These are phyloP conservation scores for Perca flavescens DNA, from an alignment of 2,113 vertebrate species.

Conservation along the genomic window DNA sequence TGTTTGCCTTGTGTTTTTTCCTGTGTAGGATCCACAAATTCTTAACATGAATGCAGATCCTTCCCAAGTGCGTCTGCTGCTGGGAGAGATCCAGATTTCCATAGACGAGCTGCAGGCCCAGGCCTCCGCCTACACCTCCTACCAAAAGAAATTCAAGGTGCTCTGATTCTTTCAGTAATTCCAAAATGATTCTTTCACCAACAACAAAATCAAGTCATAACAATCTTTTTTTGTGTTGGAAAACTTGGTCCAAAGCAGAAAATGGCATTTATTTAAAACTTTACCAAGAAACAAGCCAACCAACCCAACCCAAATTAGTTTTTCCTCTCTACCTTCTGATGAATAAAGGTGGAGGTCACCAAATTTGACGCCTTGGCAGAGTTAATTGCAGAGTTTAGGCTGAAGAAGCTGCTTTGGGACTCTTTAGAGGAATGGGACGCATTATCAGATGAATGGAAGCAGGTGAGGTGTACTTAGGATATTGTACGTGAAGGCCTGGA, in stretches of 20 bases:
- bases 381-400: slow-evolving; percentile 83
- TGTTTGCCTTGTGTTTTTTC: slow-evolving; percentile 33
- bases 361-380: slow-evolving; percentile 87
- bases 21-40: slow-evolving; percentile 85
- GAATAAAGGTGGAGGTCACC: slow-evolving; percentile 86
- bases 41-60: slow-evolving; percentile 85
- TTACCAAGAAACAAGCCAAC: background rate
- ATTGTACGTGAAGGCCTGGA: background rate
- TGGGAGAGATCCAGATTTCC: slow-evolving; percentile 82
- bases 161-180: background rate
- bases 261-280: background rate
- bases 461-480: slow-evolving; percentile 72
- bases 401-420: slow-evolving; percentile 89
- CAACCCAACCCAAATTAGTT: background rate
- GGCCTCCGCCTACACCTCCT: slow-evolving; percentile 86
- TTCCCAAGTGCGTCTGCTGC: slow-evolving; percentile 76
- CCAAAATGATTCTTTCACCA: background rate
- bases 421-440: slow-evolving; percentile 86
- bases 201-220: background rate
- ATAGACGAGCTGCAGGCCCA: slow-evolving; percentile 87
- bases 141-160: slow-evolving; percentile 92
- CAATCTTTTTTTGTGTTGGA: background rate
- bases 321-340: background rate
- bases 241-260: background rate
- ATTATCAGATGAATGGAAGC: slow-evolving; percentile 83